Base-by-base conservation (phyloP, 2,888 invertebrate species). In the Acanthococcus lagerstroemiae region DNA sequence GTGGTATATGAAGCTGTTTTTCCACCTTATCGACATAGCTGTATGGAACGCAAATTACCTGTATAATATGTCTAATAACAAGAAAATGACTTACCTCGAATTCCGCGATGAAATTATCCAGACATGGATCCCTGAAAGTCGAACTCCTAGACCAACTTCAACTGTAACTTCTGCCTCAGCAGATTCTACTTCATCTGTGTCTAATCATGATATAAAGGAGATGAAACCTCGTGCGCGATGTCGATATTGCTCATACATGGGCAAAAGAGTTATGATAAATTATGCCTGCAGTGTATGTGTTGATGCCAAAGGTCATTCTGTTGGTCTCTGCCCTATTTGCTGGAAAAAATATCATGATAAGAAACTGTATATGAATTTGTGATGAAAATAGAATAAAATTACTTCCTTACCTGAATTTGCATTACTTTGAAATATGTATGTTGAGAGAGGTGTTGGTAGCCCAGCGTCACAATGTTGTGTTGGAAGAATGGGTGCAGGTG, bases 1-100 rank as follows among this genome's bases (percentile, higher is more conserved):
- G 19, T 56, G 56, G 56, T 37, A 56, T 15, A 17, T 56, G 19
- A 56, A 56, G 21, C 30, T 56, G 1, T 56, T 27, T 21, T 56
- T 56, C 15, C 56, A 56, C 17, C 7, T 56, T 7, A 19, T 56
- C 3, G 56, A 56, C 56, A 15, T 56, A 19, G 27, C 9, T 19
- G 15, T 54, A 22, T 56, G 56, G 56, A 56, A 56, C 15, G 27
- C 37, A 15, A 26, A 22, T 17, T 17, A 19, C 9, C 9, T 56
- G 9, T 56, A 26, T 15, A 56, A 56, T 26, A n/a, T 26, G n/a
- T 26, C 12, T 5, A 26, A 25, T 19, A 19, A 25, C 9, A 55
- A 19, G 26, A 55, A 55, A 27, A 24, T 27, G 19, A 55, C 55
- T 7, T 55, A 55, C 27, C 27, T 55, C 26, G 55, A 55, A 26